Evolutionary conservation across 2,888 invertebrate species (phyloP).

Genomic region (Kuschelorhynchus macadamiae): DNA sequence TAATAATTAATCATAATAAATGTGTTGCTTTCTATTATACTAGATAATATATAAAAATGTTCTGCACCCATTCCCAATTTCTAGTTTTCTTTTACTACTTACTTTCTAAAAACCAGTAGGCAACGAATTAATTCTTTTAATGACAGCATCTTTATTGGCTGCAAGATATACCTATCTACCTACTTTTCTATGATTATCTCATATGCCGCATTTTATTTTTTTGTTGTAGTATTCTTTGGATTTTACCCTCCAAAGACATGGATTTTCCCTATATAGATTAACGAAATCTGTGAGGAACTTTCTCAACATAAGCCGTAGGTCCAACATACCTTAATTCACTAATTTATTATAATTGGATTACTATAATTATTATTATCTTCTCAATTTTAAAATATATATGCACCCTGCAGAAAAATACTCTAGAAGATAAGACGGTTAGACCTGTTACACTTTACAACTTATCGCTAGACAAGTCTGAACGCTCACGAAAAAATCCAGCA

Average conservation of each 20-base stretch:
- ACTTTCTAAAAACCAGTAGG: conserved; percentile 5
- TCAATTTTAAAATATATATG: too few relatives aligned
- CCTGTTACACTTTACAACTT: conserved; percentile 6
- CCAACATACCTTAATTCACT: conserved; percentile 12
- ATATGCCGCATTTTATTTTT: conserved; percentile 33
- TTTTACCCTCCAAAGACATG: conserved; percentile 38
- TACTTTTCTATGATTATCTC: conserved; percentile 35
- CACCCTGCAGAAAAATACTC: background rate
- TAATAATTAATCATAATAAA: too few relatives aligned
- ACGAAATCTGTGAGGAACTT: conserved; percentile 30
- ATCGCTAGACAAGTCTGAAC: conserved; percentile 20
- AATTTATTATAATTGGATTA: background rate
- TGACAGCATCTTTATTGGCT: conserved; percentile 2
- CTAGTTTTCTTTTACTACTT: conserved; percentile 7
- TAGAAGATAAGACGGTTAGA: background rate
- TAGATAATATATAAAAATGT: background rate
- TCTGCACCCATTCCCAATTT: conserved; percentile 15
- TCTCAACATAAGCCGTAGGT: conserved; percentile 27
- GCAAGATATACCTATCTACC: conserved; percentile 6
- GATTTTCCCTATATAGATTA: conserved; percentile 31
- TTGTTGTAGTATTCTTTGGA: conserved; percentile 21
- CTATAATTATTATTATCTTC: background rate
- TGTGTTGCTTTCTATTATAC: too few relatives aligned
- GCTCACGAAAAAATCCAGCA: conserved; percentile 12
- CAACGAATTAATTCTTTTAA: conserved; percentile 7